phyloP scores from a whole-genome alignment of 2,888 invertebrate species.

The Carterocephalus palaemon region DNA sequence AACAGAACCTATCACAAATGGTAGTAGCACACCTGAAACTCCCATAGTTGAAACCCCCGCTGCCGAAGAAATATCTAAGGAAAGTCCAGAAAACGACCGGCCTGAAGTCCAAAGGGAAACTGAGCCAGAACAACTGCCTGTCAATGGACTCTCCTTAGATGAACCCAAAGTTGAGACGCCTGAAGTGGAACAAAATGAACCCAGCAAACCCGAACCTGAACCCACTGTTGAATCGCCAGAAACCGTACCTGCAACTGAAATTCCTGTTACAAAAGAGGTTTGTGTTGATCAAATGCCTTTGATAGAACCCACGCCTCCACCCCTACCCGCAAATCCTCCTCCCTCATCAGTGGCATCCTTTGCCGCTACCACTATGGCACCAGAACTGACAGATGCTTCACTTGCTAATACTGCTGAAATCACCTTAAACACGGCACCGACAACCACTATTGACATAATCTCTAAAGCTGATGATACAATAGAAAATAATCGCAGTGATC shows the following conservation, averaged over 20 bases:
- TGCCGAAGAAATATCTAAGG: slow-evolving; percentile 35
- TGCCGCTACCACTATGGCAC: slow-evolving; percentile 84
- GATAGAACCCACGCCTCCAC: slow-evolving; percentile 83
- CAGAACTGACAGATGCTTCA: slow-evolving; percentile 67
- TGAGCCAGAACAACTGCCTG: slow-evolving; percentile 60
- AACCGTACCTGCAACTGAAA: slow-evolving; percentile 63
- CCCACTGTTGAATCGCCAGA: slow-evolving; percentile 53
- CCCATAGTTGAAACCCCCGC: slow-evolving; percentile 48
- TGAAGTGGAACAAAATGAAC: slow-evolving; percentile 45
- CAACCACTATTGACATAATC: slow-evolving; percentile 46
- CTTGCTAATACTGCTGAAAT: slow-evolving; percentile 62
- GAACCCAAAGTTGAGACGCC: slow-evolving; percentile 51
- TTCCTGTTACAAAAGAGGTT: slow-evolving; percentile 73
- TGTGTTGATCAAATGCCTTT: slow-evolving; percentile 80
- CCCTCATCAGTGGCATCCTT: slow-evolving; percentile 87
- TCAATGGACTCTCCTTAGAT: slow-evolving; percentile 66
- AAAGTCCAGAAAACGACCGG: slow-evolving; percentile 42
- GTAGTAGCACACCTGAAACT: slow-evolving; percentile 66
- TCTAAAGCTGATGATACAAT: slow-evolving; percentile 41
- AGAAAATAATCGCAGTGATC: slow-evolving; percentile 35
- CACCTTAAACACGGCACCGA: slow-evolving; percentile 50
- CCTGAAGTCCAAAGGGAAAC: slow-evolving; percentile 44
- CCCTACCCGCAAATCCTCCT: slow-evolving; percentile 85
- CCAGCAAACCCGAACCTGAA: slow-evolving; percentile 58
- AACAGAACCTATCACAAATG: slow-evolving; percentile 70